These are phyloP conservation scores for Ailurus styani DNA, from an alignment of 2,113 vertebrate species.

Conservation along the genomic window DNA sequence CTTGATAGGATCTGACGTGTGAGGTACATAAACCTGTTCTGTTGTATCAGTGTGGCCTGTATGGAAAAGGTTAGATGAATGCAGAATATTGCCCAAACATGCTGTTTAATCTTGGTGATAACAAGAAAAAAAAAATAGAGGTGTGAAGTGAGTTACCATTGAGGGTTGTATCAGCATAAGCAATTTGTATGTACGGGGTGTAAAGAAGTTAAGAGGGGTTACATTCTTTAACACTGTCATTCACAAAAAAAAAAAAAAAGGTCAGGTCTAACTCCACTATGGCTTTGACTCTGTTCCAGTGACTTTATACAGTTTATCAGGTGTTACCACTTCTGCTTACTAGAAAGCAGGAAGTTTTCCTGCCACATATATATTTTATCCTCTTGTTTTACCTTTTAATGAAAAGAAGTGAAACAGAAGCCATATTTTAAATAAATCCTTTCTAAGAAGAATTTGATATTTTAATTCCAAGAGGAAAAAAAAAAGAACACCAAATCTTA, in stretches of 20 bases:
- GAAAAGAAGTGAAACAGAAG: background rate
- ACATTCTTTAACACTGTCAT: slow-evolving; percentile 73
- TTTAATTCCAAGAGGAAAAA: background rate
- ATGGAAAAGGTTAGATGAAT: slow-evolving; percentile 79
- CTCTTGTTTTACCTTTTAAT: slow-evolving; percentile 40
- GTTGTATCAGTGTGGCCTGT: slow-evolving; percentile 68
- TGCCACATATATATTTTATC: background rate
- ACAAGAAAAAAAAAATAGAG: slow-evolving; percentile 74
- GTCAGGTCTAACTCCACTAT: slow-evolving; percentile 47
- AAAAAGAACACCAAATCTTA: background rate
- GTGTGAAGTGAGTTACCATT: slow-evolving; percentile 82
- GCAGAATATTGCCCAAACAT: slow-evolving; percentile 79
- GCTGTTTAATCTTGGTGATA: slow-evolving; percentile 79
- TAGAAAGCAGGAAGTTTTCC: slow-evolving; percentile 51
- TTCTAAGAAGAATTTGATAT: background rate
- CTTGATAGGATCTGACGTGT: slow-evolving; percentile 83
- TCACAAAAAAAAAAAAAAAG: slow-evolving; percentile 41
- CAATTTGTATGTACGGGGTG: slow-evolving; percentile 74
- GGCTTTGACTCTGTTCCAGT: slow-evolving; percentile 14
- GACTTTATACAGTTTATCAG: slow-evolving; percentile 49
- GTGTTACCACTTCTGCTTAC: slow-evolving; percentile 28
- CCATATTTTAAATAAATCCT: slow-evolving; percentile 5
- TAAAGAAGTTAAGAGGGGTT: slow-evolving; percentile 81
- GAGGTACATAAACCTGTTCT: slow-evolving; percentile 84
- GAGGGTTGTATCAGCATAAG: slow-evolving; percentile 74